Evolutionary conservation across 2,113 vertebrate species (phyloP), one percentile per base, ranked within the genome.

Genomic region (Aegotheles bennettii): DNA sequence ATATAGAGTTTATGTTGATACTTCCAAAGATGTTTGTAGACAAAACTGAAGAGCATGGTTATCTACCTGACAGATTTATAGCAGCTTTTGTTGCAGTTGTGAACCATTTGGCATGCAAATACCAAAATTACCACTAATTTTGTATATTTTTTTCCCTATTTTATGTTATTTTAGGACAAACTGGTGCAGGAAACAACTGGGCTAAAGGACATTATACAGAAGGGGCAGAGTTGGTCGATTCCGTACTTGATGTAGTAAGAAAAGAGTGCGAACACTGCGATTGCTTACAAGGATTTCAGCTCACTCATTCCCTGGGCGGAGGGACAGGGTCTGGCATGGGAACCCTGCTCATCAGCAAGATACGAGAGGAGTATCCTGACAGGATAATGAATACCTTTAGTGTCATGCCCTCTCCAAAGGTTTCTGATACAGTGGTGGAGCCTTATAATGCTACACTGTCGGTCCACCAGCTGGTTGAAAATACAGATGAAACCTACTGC

Each of bases 311-410:
- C 20, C 97, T 99, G 84, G 98, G 98, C 35, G 98, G 98, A 24
- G 98, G 98, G 77, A 99, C 99, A 0, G 99, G 99, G 36, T 99
- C 99, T 0, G 99, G 99, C 47, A 99, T 99, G 99, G 99, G 99
- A 56, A 99, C 99, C 2, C 98, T 99, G 16, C 99, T 99, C 81
- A 99, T 99, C 97, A 99, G 99, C 97, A 99, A 99, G 97, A 98
- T 99, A 94, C 97, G 99, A 21, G 99, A 99, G 96, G 99, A 99
- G 90, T 99, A 98, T 71, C 99, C 99, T 0, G 99, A 99, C 95
- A 97, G 99, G 57, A 99, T 99, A 97, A 99, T 99, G 99, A 99
- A 99, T 97, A 99, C 99, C 65, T 99, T 99, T 76, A 99, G 99
- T 24, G 99, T 99, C 93, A 99, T 99, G 99, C 99, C 99, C 3